Base-by-base conservation (phyloP, 2,888 invertebrate species). In the Eurytoma adleriae region DNA sequence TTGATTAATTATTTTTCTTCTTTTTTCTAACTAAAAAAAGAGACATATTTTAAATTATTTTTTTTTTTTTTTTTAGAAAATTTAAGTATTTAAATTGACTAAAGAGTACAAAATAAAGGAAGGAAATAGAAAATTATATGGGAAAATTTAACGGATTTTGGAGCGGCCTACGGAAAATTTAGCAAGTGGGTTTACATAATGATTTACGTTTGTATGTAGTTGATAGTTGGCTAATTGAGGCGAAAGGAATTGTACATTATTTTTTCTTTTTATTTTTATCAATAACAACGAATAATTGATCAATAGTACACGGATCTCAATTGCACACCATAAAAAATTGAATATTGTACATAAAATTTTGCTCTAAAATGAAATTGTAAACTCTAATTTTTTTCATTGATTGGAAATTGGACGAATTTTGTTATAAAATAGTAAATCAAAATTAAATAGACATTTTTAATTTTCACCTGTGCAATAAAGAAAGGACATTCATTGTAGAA, bases 281-380 rank as follows among this genome's bases (percentile, higher is more conserved):
- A 56, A 18, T 64, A 40, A 40, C n/a, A 61, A 50, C 12, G 50
- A 40, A 54, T 27, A 64, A 73, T 48, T 64, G 52, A 61, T 61
- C 57, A n/a, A 67, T 52, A 24, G 62, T 67, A 56, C 50, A 24
- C 59, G 67, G 20, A 71, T 16, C 54, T 71, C 71, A 18, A 30
- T 67, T 72, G 64, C 16, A 18, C 59, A 59, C 2, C 16, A 52
- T 67, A 20, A 61, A 79, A 54, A 30, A 67, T 71, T 80, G 50
- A 62, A 40, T 76, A 72, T 80, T 80, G 80, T 80, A 76, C 76
- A 80, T 80, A 80, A 59, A 80, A 66, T 61, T 71, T 56, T 70
- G 24, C 12, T 72, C 40, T 40, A 10, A 68, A 64, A 75, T 80
- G 57, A 75, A 75, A 72, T 76, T 76, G 71, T 76, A 72, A 80